These are phyloP conservation scores for Ligdia adustata DNA, from an alignment of 2,888 invertebrate genomes.

Conservation along the genomic window DNA sequence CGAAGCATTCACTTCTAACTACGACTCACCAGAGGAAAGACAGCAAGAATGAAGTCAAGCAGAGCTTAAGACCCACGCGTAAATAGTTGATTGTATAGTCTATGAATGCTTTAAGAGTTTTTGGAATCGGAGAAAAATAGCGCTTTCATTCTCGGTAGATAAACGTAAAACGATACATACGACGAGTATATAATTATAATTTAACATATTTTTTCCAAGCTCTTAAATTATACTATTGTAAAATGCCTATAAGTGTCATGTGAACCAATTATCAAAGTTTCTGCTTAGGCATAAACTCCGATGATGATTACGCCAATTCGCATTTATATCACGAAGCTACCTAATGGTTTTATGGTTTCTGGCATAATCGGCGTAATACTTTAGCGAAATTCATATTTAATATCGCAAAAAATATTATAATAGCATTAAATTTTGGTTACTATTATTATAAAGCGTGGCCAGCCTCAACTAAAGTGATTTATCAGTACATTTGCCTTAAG, in stretches of 20 bases:
- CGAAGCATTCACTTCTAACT: constrained; percentile 4
- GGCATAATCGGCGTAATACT: constrained; percentile 11
- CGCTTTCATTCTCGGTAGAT: too few relatives aligned
- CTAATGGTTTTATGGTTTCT: constrained; percentile 25
- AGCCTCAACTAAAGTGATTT: constrained; percentile 28
- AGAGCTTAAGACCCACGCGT: too few relatives aligned
- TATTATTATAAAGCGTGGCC: constrained; percentile 24
- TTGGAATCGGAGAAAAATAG: too few relatives aligned
- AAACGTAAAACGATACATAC: too few relatives aligned
- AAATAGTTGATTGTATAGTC: too few relatives aligned
- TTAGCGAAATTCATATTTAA: constrained; percentile 47
- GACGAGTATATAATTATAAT: too few relatives aligned
- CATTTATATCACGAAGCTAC: constrained; percentile 14
- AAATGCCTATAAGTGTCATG: too few relatives aligned
- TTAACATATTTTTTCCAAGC: too few relatives aligned
- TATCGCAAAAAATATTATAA: constrained; percentile 47
- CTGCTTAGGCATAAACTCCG: constrained; percentile 1
- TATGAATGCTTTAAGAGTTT: too few relatives aligned
- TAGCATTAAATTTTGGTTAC: constrained; percentile 25
- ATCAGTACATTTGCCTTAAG: constrained; percentile 23
- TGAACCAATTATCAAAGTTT: constrained; percentile 9
- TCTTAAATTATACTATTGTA: too few relatives aligned
- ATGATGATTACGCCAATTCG: constrained; percentile 9
- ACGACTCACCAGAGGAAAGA: constrained; percentile 16
- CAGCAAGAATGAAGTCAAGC: neutral